Evolutionary conservation across 2,113 vertebrate species (phyloP).

Genomic region (Chaetura pelagica): DNA sequence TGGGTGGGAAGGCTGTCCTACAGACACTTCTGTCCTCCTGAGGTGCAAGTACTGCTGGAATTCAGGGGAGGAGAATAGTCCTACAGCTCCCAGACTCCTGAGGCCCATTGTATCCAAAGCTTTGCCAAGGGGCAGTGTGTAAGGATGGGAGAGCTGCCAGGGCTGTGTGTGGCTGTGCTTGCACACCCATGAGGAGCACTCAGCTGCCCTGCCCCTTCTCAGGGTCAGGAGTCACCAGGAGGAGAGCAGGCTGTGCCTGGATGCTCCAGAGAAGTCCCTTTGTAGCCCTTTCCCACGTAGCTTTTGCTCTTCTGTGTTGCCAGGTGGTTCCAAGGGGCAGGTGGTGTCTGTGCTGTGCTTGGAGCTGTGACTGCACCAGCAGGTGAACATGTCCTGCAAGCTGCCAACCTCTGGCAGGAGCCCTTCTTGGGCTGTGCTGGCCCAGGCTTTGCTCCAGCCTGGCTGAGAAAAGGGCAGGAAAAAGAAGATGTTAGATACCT

Average conservation of each 20-base stretch:
- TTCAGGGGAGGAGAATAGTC: fast-evolving
- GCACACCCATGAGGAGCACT: fast-evolving
- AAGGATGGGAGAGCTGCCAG: neutral
- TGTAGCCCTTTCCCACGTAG: neutral
- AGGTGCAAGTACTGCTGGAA: neutral
- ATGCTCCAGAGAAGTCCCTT: neutral
- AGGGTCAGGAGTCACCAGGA: no score
- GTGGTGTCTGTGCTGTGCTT: fast-evolving
- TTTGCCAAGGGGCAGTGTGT: fast-evolving
- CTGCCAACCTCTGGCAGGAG: neutral
- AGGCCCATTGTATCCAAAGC: neutral
- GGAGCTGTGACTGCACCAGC: neutral
- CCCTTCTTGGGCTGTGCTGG: neutral
- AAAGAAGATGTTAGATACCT: neutral
- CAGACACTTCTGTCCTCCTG: neutral
- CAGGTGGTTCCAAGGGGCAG: neutral
- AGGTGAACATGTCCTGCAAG: neutral
- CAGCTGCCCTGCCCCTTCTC: neutral
- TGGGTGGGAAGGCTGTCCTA: neutral
- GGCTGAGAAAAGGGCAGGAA: neutral
- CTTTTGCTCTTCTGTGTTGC: fast-evolving
- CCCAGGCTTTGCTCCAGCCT: neutral
- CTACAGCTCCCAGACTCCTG: fast-evolving
- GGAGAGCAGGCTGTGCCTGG: neutral
- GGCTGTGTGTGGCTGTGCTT: no score